Evolutionary conservation across 2,113 vertebrate species (phyloP).

Genomic region (Antennarius striatus): DNA sequence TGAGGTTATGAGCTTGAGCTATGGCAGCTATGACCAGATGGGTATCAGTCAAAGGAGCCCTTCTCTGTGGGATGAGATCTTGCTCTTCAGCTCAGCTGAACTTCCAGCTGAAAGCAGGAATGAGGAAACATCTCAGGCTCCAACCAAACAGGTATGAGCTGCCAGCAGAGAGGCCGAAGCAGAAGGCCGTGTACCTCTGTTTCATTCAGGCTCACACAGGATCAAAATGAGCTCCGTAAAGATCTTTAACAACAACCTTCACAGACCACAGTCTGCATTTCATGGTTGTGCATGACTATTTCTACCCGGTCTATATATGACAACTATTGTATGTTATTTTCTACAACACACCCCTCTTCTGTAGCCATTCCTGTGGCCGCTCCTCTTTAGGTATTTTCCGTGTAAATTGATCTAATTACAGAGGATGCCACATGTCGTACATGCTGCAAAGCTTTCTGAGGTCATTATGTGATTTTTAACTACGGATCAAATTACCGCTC

Average conservation of each 20-base stretch:
- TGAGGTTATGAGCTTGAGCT: slow-evolving; percentile 42
- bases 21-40: slow-evolving; percentile 50
- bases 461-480: neutral
- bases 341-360: neutral
- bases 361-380: neutral
- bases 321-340: no score
- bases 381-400: neutral
- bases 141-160: slow-evolving; percentile 45
- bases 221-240: no score
- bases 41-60: slow-evolving; percentile 62
- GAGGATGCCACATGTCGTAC: neutral
- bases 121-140: slow-evolving; percentile 33
- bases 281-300: neutral
- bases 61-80: slow-evolving; percentile 49
- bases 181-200: neutral
- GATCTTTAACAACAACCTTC: no score
- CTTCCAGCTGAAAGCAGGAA: slow-evolving; percentile 41
- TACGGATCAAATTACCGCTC: neutral
- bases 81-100: slow-evolving; percentile 13
- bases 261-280: neutral
- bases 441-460: neutral
- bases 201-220: no score
- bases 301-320: no score
- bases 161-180: slow-evolving; percentile 12
- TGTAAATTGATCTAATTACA: neutral